Conservation (phyloP, 1,140 invertebrate genomes). For the Dolichoris vasculosae region DNA sequence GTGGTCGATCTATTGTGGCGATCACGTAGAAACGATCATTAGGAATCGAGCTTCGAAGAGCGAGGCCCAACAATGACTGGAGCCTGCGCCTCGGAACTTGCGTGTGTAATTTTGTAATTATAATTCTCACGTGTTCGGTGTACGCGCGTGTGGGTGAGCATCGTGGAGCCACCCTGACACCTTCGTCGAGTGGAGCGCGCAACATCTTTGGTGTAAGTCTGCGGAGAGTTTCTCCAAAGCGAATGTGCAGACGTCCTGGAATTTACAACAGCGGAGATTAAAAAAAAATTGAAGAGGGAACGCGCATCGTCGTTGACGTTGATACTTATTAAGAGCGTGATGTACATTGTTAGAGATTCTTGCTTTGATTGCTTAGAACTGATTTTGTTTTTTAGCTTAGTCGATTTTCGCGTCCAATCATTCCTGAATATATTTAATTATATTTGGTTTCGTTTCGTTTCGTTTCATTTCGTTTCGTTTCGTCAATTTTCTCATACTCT, state of each 20-base stretch:
- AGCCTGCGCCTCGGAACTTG: background rate
- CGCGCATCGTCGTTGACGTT: constrained; percentile 27
- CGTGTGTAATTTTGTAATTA: constrained; percentile 54
- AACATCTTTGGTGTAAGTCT: background rate
- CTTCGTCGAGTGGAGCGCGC: background rate
- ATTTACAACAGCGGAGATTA: constrained; percentile 10
- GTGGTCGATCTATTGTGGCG: constrained; percentile 48
- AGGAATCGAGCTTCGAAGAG: constrained; percentile 36
- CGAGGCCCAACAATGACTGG: constrained; percentile 24
- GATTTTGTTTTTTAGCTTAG: background rate
- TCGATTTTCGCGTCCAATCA: background rate
- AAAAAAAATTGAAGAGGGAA: constrained; percentile 18
- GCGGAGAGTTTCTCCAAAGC: background rate
- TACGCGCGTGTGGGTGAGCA: constrained; percentile 20
- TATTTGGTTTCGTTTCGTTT: background rate
- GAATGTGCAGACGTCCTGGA: constrained; percentile 15
- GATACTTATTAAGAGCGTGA: constrained; percentile 35
- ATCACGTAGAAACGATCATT: constrained; percentile 53
- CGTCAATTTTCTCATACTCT: background rate
- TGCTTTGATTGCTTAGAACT: constrained; percentile 4
- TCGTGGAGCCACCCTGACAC: constrained; percentile 44
- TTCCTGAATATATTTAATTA: background rate
- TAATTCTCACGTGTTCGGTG: constrained; percentile 44
- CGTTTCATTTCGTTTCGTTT: no score
- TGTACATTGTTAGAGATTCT: constrained; percentile 33